phyloP scores from a whole-genome alignment of 2,797 vertebrate genomes.

The Etheostoma nigrum region DNA sequence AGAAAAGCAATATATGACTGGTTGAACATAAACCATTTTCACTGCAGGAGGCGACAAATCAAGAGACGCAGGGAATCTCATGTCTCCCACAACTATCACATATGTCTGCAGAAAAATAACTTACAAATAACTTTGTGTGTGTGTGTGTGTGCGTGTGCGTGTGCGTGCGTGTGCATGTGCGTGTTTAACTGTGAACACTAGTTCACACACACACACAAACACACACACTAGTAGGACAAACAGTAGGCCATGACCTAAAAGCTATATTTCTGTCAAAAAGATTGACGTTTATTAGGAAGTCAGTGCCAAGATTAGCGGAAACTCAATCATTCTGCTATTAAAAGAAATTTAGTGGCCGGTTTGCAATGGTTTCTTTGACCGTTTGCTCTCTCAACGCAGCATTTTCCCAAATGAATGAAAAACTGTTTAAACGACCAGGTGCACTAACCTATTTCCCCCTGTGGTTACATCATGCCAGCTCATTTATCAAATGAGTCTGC shows the following conservation, averaged over 20 bases:
- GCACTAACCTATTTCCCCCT: conserved; percentile 69
- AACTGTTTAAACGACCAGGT: conserved; percentile 77
- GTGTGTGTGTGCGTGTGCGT: conserved; percentile 4
- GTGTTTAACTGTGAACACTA: not conserved
- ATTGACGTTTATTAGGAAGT: conserved; percentile 65
- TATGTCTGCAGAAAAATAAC: conserved; percentile 18
- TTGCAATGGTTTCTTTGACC: conserved; percentile 50
- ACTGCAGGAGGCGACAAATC: conserved; percentile 14
- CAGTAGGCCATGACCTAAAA: conserved; percentile 46
- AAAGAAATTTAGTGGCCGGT: conserved; percentile 51
- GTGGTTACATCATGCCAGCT: conserved; percentile 78
- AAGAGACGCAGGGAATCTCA: not conserved
- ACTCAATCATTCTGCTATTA: conserved; percentile 61
- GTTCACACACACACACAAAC: too few species aligned
- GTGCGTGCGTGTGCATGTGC: conserved; percentile 11
- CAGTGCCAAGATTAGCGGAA: conserved; percentile 65
- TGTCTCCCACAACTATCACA: not conserved
- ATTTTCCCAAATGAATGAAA: conserved; percentile 78
- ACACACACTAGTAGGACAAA: not conserved
- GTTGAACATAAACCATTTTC: conserved; percentile 50
- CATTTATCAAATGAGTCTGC: conserved; percentile 80
- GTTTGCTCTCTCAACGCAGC: conserved; percentile 45
- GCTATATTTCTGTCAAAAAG: conserved; percentile 71
- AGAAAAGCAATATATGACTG: conserved; percentile 72
- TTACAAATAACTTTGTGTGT: not conserved